These are phyloP conservation scores for Drosophila simulans DNA, from an alignment of 1,140 invertebrate genomes.

Conservation along the genomic window DNA sequence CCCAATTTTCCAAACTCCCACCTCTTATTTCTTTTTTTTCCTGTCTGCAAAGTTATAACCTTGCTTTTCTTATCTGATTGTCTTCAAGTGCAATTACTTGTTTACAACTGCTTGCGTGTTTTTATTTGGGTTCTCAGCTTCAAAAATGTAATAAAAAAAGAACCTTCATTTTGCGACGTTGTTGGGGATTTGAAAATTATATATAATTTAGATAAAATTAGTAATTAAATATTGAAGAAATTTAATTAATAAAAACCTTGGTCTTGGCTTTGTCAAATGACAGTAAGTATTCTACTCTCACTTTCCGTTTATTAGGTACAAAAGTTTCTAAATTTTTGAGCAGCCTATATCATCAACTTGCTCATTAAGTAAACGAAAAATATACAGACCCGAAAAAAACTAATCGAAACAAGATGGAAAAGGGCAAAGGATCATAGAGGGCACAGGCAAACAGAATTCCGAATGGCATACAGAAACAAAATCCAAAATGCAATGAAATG, in stretches of 20 bases:
- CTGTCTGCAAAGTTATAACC: not conserved
- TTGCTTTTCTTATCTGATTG: not conserved
- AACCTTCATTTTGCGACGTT: too few relatives aligned
- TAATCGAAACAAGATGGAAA: conserved; percentile 34
- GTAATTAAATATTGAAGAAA: too few relatives aligned
- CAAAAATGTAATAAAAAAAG: not conserved
- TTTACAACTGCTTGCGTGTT: conserved; percentile 19
- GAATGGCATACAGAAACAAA: conserved; percentile 11
- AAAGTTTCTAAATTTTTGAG: conserved; percentile 34
- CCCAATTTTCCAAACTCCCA: not conserved
- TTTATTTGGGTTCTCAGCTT: conserved; percentile 2
- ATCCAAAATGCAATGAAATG: conserved; percentile 57
- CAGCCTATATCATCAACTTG: conserved; percentile 47
- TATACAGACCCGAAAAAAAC: not conserved
- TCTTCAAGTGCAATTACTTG: conserved; percentile 35
- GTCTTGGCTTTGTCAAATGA: not conserved
- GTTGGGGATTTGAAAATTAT: too few relatives aligned
- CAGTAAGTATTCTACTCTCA: too few relatives aligned
- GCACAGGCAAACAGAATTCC: conserved; percentile 26
- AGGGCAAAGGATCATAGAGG: not conserved
- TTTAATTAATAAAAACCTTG: too few relatives aligned
- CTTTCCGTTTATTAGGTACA: not conserved
- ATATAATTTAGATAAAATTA: too few relatives aligned
- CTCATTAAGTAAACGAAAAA: conserved; percentile 62
- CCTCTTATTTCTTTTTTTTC: not conserved